Conservation (phyloP, 2,113 vertebrate genomes). For the Neoarius graeffei region DNA sequence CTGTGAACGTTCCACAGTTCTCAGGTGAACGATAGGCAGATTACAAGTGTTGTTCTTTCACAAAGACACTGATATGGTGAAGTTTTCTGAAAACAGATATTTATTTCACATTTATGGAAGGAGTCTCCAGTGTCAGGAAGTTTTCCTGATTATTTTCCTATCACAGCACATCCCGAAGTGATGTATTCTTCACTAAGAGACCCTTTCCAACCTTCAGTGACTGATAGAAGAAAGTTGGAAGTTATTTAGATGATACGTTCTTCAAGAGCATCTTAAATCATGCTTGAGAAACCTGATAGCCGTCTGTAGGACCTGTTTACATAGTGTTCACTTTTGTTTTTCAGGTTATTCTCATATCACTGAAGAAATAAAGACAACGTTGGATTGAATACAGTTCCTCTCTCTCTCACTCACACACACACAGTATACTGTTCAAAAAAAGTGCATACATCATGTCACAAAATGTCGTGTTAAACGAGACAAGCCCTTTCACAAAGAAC, state of each 20-base stretch:
- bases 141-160: neutral
- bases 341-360: no score
- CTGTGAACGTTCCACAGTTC: neutral
- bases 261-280: neutral
- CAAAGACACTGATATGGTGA: neutral
- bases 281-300: no score
- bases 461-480: neutral
- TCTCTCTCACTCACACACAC: neutral
- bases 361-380: no score
- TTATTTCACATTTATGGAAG: neutral
- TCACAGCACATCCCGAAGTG: neutral
- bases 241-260: neutral
- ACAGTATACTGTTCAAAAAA: neutral
- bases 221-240: neutral
- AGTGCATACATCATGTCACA: neutral
- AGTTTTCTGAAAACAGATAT: no score
- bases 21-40: neutral
- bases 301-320: neutral
- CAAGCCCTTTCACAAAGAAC: neutral
- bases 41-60: neutral
- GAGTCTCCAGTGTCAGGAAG: neutral
- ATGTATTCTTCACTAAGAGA: neutral
- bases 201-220: neutral
- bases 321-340: neutral
- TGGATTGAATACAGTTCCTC: no score